Evolutionary conservation across 2,113 vertebrate species (phyloP), one percentile per base, ranked within the genome.

Genomic region (Oryzias celebensis): DNA sequence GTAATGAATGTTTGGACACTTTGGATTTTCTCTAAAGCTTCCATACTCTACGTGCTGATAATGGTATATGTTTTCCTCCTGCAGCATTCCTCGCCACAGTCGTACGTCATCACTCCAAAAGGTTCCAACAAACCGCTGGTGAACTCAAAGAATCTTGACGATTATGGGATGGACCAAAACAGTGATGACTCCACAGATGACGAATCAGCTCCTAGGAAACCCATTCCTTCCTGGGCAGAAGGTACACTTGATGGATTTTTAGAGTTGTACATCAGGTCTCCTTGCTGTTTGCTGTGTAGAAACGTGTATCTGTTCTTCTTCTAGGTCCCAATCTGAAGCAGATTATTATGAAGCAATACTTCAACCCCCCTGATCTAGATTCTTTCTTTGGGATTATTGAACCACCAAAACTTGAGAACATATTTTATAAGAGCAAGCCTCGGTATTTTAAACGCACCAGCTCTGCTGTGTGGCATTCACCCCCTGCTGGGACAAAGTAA

Each of bases 101-200:
- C 95, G 0, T 96, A 98, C 13, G 68, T 88, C 26, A 93, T 98
- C 91, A 98, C 96, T 41, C 96, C 96, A 0, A 95, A 93, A 53
- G 89, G 91, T 7, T 89, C 48, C 4, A 92, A 87, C 52, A 87
- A 84, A 59, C 52, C 79, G 0, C n/a, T 73, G 50, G 44, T 74
- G 0, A 1, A 31, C 3, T 77, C 68, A 42, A 78, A 76, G 56
- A 79, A 64, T 63, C 17, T 63, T 6, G 91, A 97, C 0, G 91
- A 95, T 78, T 99, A 98, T 0, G 97, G 97, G 0, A 94, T 99
- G 96, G 97, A 99, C 71, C 91, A 96, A 77, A 96, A 98, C 67
- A 99, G 97, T 0, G 96, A 98, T 0, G 97, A 99, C 80, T 99
- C 97, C 0, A 98, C 97, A 0, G 96, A 99, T 31, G 97, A 99